Evolutionary conservation across 2,113 vertebrate species (phyloP).

Genomic region (Camelus dromedarius): DNA sequence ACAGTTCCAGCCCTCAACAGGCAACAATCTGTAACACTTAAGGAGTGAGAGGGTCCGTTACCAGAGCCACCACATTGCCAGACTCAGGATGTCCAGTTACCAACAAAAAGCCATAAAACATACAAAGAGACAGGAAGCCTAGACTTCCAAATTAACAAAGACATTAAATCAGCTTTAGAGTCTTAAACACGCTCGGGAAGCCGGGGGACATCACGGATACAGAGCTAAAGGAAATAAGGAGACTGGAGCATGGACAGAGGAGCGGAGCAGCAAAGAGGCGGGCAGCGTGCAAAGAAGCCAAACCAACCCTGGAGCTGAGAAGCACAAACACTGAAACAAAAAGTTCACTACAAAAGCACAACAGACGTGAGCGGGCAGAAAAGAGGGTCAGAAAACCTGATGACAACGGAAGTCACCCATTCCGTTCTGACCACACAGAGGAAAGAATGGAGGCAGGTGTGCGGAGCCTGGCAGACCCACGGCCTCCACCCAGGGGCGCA

Average conservation of each 20-base stretch:
- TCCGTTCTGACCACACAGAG: neutral
- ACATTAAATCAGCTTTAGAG: neutral
- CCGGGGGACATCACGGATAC: too few relatives aligned
- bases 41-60: neutral
- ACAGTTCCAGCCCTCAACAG: neutral
- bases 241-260: neutral
- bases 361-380: neutral
- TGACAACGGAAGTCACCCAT: neutral
- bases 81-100: neutral
- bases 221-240: neutral
- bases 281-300: too few relatives aligned
- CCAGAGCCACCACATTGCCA: neutral
- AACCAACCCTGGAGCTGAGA: neutral
- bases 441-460: neutral
- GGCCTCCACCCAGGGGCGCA: neutral
- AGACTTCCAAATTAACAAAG: neutral
- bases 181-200: neutral
- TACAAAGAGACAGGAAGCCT: neutral
- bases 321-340: neutral
- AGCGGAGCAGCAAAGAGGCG: neutral
- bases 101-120: neutral
- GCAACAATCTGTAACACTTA: neutral
- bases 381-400: neutral
- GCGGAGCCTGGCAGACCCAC: too few relatives aligned
- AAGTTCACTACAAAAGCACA: neutral